A percentile compares a stretch with the other conserved stretches of the same genome.
phyloP scores from a whole-genome alignment of 2,888 invertebrate species.

The Aleiodes alternator region DNA sequence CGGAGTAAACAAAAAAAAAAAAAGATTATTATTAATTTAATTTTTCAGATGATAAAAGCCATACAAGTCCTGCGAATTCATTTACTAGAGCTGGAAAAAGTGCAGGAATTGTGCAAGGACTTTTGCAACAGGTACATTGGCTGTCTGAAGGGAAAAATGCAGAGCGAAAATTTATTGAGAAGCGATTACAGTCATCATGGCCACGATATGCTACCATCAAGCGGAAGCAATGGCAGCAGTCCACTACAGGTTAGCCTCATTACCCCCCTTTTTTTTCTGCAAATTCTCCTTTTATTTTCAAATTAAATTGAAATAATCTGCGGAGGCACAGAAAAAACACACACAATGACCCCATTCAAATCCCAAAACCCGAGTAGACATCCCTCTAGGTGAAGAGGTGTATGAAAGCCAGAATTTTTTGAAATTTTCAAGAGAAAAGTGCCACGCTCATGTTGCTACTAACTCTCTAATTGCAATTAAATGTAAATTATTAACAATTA shows the following conservation, averaged over 20 bases:
- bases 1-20: conserved; percentile 45
- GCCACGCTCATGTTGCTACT: background rate
- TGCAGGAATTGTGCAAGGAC: conserved; percentile 95
- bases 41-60: conserved; percentile 86
- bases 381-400: conserved; percentile 69
- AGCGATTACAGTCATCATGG: conserved; percentile 84
- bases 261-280: conserved; percentile 20
- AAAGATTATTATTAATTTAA: conserved; percentile 26
- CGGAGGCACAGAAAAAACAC: conserved; percentile 38
- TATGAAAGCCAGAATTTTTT: conserved; percentile 59
- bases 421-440: background rate
- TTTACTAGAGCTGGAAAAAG: conserved; percentile 93
- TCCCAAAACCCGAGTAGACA: conserved; percentile 71
- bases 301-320: conserved; percentile 40
- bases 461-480: background rate
- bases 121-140: conserved; percentile 95
- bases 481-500: background rate
- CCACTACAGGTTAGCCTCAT: conserved; percentile 72
- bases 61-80: conserved; percentile 95
- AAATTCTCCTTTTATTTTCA: conserved; percentile 35
- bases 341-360: conserved; percentile 57
- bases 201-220: conserved; percentile 72
- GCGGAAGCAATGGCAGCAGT: conserved; percentile 74
- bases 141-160: conserved; percentile 93
- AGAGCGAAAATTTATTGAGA: conserved; percentile 89